phyloP scores from a whole-genome alignment of 2,797 vertebrate genomes.

The Typhlichthys eigenmanni region DNA sequence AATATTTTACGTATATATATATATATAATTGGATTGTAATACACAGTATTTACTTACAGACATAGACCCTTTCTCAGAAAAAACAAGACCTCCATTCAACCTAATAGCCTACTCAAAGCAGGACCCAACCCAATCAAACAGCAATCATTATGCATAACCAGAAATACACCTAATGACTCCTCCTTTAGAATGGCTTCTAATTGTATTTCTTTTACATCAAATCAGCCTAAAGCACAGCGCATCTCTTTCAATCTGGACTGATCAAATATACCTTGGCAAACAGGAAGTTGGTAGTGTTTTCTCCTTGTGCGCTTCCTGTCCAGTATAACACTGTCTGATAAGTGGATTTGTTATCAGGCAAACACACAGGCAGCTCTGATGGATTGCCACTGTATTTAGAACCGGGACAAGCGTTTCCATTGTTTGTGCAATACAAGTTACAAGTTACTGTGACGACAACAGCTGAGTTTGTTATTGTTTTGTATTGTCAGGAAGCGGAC shows the following conservation, averaged over 20 bases:
- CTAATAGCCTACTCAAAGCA: too few relatives aligned
- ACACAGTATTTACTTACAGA: too few relatives aligned
- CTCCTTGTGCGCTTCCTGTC: constrained; percentile 1
- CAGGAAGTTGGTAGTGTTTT: constrained; percentile 1
- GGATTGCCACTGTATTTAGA: background rate
- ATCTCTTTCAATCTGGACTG: background rate
- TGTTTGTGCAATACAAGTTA: background rate
- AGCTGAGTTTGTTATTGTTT: background rate
- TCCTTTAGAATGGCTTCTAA: too few relatives aligned
- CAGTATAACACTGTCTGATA: background rate
- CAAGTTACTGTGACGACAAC: background rate
- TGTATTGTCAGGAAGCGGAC: background rate
- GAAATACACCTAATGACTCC: too few relatives aligned
- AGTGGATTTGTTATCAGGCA: background rate
- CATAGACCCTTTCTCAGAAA: too few relatives aligned
- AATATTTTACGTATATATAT: too few relatives aligned
- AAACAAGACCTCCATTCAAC: too few relatives aligned
- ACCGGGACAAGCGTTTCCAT: background rate
- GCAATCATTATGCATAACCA: too few relatives aligned
- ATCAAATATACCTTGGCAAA: background rate
- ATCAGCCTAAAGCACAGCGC: too few relatives aligned
- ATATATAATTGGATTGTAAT: too few relatives aligned
- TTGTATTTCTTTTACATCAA: too few relatives aligned
- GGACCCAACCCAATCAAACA: too few relatives aligned
- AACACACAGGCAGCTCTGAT: background rate